A percentile compares a stretch with the other conserved stretches of the same genome.
phyloP scores from a whole-genome alignment of 2,113 vertebrate genomes.

The Henicopernis longicauda region DNA sequence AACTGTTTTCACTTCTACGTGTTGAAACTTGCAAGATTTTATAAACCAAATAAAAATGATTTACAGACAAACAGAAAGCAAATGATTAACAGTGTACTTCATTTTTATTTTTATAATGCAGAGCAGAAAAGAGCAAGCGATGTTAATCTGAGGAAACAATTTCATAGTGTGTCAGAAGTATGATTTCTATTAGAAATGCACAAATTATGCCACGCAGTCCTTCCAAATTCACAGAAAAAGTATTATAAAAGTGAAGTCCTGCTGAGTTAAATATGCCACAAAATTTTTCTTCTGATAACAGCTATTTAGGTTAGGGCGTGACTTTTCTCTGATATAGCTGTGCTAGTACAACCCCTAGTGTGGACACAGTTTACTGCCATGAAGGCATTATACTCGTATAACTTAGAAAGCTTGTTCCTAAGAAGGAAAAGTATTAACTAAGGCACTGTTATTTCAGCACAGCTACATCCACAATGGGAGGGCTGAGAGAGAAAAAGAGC shows the following conservation, averaged over 20 bases:
- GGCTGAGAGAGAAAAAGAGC: not conserved
- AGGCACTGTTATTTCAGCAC: not conserved
- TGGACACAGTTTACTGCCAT: slow-evolving; percentile 49
- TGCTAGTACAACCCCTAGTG: slow-evolving; percentile 66
- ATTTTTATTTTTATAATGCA: slow-evolving; percentile 6
- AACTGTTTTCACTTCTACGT: not conserved
- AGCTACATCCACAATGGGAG: not conserved
- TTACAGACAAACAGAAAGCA: not conserved
- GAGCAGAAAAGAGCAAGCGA: slow-evolving; percentile 4
- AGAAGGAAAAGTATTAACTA: not conserved
- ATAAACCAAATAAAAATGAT: not conserved
- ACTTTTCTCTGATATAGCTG: slow-evolving; percentile 40
- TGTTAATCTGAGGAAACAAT: not conserved
- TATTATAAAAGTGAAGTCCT: slow-evolving; percentile 3
- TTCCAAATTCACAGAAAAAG: slow-evolving; percentile 12
- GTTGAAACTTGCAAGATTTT: not conserved
- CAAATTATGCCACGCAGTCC: not conserved
- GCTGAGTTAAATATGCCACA: slow-evolving; percentile 29
- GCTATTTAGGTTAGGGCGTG: slow-evolving; percentile 46
- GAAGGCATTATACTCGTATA: not conserved
- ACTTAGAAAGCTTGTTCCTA: not conserved
- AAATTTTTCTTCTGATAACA: slow-evolving; percentile 32
- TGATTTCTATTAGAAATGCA: slow-evolving; percentile 2
- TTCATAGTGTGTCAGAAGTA: not conserved
- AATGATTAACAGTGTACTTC: not conserved